Percentiles rank a stretch among this genome's conserved stretches.
phyloP scores from a whole-genome alignment of 2,888 invertebrate genomes.

The Lithosia quadra region DNA sequence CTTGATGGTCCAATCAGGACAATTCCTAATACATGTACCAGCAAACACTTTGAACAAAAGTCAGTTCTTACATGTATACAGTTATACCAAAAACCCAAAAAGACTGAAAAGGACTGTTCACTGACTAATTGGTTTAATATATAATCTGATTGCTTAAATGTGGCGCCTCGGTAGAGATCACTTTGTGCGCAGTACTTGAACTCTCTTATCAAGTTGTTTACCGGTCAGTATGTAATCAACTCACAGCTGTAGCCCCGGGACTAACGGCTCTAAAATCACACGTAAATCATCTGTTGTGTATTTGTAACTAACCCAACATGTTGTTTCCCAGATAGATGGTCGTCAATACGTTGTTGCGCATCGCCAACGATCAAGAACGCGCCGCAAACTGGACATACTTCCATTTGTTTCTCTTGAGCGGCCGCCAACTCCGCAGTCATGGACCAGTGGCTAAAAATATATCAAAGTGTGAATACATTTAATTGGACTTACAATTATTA shows the following conservation, averaged over 20 bases:
- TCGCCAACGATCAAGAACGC: conserved; percentile 99
- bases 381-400: conserved; percentile 99
- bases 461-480: not conserved
- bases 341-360: conserved; percentile 98
- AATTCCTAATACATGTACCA: not conserved
- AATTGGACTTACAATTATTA: not conserved
- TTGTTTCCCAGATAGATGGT: conserved; percentile 99
- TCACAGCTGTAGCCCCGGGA: too few relatives aligned
- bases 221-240: too few relatives aligned
- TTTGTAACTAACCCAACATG: conserved; percentile 97
- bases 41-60: too few relatives aligned
- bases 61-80: too few relatives aligned
- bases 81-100: too few relatives aligned
- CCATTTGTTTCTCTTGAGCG: conserved; percentile 98
- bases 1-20: not conserved
- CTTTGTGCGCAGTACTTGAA: too few relatives aligned
- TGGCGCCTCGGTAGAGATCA: too few relatives aligned
- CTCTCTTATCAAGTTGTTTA: too few relatives aligned
- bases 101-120: too few relatives aligned
- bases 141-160: too few relatives aligned
- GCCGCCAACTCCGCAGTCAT: conserved; percentile 94
- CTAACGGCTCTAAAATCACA: not conserved
- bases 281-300: too few relatives aligned
- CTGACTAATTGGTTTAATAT: too few relatives aligned
- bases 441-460: conserved; percentile 86